Evolutionary conservation across 2,113 vertebrate species (phyloP), one percentile per base, ranked within the genome.

Genomic region (Pluvialis apricaria): DNA sequence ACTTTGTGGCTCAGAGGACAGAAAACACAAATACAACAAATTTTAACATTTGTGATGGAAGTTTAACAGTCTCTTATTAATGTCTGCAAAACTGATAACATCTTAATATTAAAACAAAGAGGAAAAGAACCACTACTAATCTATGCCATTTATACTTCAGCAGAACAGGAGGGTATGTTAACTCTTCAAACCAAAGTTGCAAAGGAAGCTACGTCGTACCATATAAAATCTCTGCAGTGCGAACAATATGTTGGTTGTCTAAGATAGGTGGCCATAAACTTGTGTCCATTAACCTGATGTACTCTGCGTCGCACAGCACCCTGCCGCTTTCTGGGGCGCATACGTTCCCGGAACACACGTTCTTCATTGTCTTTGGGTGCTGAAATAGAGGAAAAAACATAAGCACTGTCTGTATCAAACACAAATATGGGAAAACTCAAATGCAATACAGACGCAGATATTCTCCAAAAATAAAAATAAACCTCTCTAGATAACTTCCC

Each of bases 251-350:
- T 99, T 62, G 99, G 99, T 36, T 99, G 99, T 96, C 99, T 98
- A 97, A 99, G 98, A 85, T 99, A 99, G 88, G 99, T 99, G 96
- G 99, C 99, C 99, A 99, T 99, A 89, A 99, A 99, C 98, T 99
- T 99, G 98, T 99, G 99, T 44, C 99, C 99, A 9, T 99, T 99
- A 93, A 99, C 99, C 96, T 99, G 99, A 86, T 99, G 99, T 75
- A 99, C 99, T 69, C 99, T 98, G 95, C 99, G 98, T 29, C 99
- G 98, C 89, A 99, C 99, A 3, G 99, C 99, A 6, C 99, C 99
- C 94, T 99, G 99, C 25, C 99, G 98, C 94, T 99, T 99, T 68
- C 99, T 98, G 32, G 99, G 99, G 31, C 99, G 99, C 97, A 99
- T 99, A 51, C 99, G 98, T 80, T 99, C 99, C 55, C 99, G 98